A percentile compares a stretch with the other conserved stretches of the same genome.
Conservation (phyloP, 1,140 invertebrate species). For the Panagrolaimus sp. region DNA sequence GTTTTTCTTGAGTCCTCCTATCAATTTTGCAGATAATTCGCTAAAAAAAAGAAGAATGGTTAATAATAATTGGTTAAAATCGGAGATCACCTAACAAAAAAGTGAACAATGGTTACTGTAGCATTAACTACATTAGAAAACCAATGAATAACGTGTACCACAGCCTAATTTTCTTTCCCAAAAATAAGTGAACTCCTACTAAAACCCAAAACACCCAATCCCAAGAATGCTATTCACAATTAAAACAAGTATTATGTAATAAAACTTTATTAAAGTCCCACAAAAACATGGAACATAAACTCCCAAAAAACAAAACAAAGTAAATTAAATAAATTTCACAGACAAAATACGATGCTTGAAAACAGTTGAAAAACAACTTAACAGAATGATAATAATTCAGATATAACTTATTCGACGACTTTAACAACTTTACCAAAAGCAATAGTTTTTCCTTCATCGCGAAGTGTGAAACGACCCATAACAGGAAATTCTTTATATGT, state of each 20-base stretch:
- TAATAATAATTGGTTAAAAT: no score
- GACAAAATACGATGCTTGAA: no score
- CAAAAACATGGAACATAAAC: no score
- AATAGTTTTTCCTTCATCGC: constrained; percentile 76
- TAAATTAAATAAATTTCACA: no score
- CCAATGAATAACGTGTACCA: constrained; percentile 86
- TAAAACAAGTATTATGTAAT: no score
- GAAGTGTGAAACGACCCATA: constrained; percentile 95
- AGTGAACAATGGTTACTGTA: constrained; percentile 92
- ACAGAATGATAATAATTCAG: background rate
- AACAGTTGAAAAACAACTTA: background rate
- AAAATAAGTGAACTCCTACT: no score
- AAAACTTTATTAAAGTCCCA: no score
- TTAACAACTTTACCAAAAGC: constrained; percentile 57
- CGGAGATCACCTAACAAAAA: no score
- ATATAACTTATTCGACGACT: constrained; percentile 47
- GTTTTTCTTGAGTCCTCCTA: constrained; percentile 95
- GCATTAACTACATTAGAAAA: constrained; percentile 96
- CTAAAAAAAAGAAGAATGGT: constrained; percentile 38
- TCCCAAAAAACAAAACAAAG: no score
- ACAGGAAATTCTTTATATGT: constrained; percentile 96
- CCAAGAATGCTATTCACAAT: no score
- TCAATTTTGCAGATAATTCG: constrained; percentile 89
- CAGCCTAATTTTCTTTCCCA: no score
- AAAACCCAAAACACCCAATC: no score